Conservation (phyloP, 2,888 invertebrate species). For the Drosophila rellima region DNA sequence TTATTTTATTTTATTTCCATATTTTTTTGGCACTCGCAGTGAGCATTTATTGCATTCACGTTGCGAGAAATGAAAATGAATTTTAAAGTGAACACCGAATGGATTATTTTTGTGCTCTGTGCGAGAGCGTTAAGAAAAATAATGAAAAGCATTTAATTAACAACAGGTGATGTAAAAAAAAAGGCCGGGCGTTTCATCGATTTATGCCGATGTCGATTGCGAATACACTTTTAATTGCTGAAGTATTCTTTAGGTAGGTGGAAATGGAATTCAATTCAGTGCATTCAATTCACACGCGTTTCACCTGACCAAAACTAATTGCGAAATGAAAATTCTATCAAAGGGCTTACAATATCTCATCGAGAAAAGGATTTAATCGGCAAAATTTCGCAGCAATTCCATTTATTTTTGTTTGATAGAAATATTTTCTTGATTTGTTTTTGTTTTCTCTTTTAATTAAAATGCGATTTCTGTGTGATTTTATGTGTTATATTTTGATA, state of each 20-base stretch:
- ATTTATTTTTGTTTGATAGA: neutral
- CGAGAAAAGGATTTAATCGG: neutral
- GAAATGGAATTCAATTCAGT: slow-evolving; percentile 28
- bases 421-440: neutral
- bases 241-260: slow-evolving; percentile 2
- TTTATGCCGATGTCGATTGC: neutral
- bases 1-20: neutral
- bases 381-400: neutral
- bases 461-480: neutral
- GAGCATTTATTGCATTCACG: slow-evolving; percentile 2
- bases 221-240: slow-evolving; percentile 4
- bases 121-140: neutral
- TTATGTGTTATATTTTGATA: neutral
- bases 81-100: neutral
- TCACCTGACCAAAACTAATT: slow-evolving; percentile 45
- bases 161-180: slow-evolving; percentile 17
- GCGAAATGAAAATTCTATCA: slow-evolving; percentile 45
- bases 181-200: neutral
- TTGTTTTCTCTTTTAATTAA: neutral
- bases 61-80: neutral
- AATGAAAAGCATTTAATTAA: slow-evolving; percentile 27
- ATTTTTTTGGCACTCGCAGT: neutral
- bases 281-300: slow-evolving; percentile 40
- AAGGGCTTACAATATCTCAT: neutral
- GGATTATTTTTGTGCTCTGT: neutral